These are phyloP conservation scores for Oryctolagus cuniculus DNA, from an alignment of 2,113 vertebrate species.

Conservation along the genomic window mOryCun1.1 NC_091434.1:45518001-45518500, in stretches of 20 bases:
- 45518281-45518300: neutral
- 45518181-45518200: neutral
- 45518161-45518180: neutral
- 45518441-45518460: constrained; percentile 79
- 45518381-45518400: constrained; percentile 75
- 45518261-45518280: constrained; percentile 19
- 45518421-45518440: constrained; percentile 81
- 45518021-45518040: neutral
- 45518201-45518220: constrained; percentile 7
- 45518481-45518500: constrained; percentile 48
- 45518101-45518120: neutral
- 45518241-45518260: neutral
- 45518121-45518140: neutral
- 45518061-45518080: neutral
- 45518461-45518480: constrained; percentile 75
- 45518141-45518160: neutral
- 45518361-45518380: constrained; percentile 63
- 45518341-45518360: constrained; percentile 24
- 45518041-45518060: neutral
- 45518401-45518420: constrained; percentile 61
- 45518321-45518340: neutral
- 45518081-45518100: neutral
- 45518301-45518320: constrained; percentile 2
- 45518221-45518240: neutral
- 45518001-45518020: neutral